phyloP scores from a whole-genome alignment of 2,888 invertebrate genomes.

The Cremastobaeus sp. region DNA sequence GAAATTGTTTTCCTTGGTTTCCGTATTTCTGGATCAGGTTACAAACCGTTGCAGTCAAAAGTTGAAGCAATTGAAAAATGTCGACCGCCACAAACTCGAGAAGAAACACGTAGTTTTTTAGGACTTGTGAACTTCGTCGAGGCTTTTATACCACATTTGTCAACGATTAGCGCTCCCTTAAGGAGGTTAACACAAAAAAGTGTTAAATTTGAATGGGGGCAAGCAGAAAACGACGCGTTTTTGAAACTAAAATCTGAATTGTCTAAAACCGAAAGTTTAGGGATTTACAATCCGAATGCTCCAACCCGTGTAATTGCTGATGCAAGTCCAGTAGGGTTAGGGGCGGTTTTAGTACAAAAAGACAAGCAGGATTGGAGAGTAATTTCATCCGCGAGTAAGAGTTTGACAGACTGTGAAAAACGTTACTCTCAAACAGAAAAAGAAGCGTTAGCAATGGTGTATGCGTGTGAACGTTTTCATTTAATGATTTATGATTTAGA shows the following conservation, averaged over 20 bases:
- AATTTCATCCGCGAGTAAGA: constrained; percentile 46
- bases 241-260: constrained; percentile 32
- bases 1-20: constrained; percentile 65
- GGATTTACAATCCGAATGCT: constrained; percentile 1
- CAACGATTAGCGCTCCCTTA: constrained; percentile 61
- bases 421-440: constrained; percentile 64
- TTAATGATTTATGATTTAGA: constrained; percentile 73
- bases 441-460: constrained; percentile 62
- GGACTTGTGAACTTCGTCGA: constrained; percentile 42
- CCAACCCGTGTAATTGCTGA: constrained; percentile 48
- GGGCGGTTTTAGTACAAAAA: constrained; percentile 62
- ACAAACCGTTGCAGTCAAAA: constrained; percentile 21
- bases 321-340: constrained; percentile 7
- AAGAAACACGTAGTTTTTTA: constrained; percentile 40
- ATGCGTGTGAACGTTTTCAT: constrained; percentile 74
- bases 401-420: constrained; percentile 66
- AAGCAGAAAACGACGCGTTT: neutral
- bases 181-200: neutral
- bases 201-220: neutral
- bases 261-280: neutral
- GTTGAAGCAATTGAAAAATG: constrained; percentile 23
- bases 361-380: constrained; percentile 18
- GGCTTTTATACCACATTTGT: constrained; percentile 67
- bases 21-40: constrained; percentile 51
- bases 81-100: constrained; percentile 10